Percentiles rank a stretch among this genome's conserved stretches.
Conservation (phyloP, 2,113 vertebrate species). For the Oenanthe oenanthe region DNA sequence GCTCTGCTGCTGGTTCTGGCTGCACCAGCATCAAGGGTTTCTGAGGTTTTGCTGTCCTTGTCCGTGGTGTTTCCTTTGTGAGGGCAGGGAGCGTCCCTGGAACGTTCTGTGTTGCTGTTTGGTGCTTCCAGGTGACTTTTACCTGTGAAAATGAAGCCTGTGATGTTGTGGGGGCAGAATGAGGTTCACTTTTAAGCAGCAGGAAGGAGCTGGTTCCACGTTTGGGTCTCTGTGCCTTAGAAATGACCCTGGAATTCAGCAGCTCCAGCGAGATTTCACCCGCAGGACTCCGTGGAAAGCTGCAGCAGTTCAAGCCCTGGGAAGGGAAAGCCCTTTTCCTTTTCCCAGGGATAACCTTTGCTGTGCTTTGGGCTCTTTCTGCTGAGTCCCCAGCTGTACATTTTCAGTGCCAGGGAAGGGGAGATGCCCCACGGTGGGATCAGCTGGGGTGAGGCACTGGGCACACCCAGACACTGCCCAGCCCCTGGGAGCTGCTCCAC, state of each 20-base stretch:
- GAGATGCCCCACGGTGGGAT: neutral
- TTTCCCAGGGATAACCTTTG: neutral
- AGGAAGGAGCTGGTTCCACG: neutral
- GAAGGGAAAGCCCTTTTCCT: neutral
- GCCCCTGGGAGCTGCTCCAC: neutral
- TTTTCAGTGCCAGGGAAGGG: neutral
- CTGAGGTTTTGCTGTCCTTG: neutral
- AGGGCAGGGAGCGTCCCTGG: neutral
- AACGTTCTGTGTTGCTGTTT: neutral
- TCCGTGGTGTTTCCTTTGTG: rapidly evolving
- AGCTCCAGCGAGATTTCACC: neutral
- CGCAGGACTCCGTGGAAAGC: neutral
- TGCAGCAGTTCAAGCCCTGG: neutral
- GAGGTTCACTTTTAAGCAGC: neutral
- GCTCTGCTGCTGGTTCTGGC: rapidly evolving
- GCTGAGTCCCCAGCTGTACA: neutral
- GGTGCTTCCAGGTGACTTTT: neutral
- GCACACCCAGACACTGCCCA: neutral
- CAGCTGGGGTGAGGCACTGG: rapidly evolving
- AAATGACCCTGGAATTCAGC: conserved; percentile 2
- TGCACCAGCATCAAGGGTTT: neutral
- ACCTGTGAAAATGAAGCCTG: rapidly evolving
- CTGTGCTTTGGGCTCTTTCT: neutral
- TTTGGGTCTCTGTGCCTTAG: neutral
- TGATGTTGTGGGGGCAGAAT: rapidly evolving